Conservation (phyloP, 2,888 invertebrate species). For the Eubasilissa splendida region DNA sequence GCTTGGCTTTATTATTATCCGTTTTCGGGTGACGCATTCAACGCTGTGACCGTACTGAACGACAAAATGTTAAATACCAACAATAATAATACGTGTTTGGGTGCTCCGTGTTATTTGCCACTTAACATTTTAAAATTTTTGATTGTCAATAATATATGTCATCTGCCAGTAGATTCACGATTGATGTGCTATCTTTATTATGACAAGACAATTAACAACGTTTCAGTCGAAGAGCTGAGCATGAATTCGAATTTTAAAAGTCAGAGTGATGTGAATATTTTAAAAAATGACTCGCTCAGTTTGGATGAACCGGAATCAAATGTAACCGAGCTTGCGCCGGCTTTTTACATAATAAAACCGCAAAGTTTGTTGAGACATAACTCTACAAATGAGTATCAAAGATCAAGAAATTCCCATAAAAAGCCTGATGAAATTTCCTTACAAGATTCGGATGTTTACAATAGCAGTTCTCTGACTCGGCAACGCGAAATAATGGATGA, state of each 20-base stretch:
- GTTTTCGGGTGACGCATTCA: slow-evolving; percentile 59
- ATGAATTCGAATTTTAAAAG: slow-evolving; percentile 60
- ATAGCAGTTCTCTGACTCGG: slow-evolving; percentile 1
- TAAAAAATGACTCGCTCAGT: slow-evolving; percentile 30
- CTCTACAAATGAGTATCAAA: neutral
- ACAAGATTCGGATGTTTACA: slow-evolving; percentile 13
- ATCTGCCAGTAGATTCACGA: slow-evolving; percentile 66
- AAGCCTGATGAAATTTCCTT: neutral
- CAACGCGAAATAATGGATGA: slow-evolving; percentile 36
- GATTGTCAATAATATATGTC: slow-evolving; percentile 68
- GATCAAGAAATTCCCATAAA: neutral
- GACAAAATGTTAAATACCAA: slow-evolving; percentile 65
- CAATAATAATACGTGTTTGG: slow-evolving; percentile 70
- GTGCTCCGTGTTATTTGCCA: slow-evolving; percentile 69
- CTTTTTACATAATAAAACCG: slow-evolving; percentile 69
- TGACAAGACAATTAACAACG: slow-evolving; percentile 63
- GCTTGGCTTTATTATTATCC: slow-evolving; percentile 64
- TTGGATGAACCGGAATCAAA: slow-evolving; percentile 63
- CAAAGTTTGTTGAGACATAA: slow-evolving; percentile 25
- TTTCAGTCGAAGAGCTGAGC: slow-evolving; percentile 25
- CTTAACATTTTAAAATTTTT: slow-evolving; percentile 67
- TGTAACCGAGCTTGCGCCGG: slow-evolving; percentile 68
- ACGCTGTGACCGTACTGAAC: slow-evolving; percentile 64
- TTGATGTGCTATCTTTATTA: slow-evolving; percentile 69
- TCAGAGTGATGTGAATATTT: slow-evolving; percentile 49